Base-by-base conservation (phyloP, 2,888 invertebrate species). In the Acleris literana region DNA sequence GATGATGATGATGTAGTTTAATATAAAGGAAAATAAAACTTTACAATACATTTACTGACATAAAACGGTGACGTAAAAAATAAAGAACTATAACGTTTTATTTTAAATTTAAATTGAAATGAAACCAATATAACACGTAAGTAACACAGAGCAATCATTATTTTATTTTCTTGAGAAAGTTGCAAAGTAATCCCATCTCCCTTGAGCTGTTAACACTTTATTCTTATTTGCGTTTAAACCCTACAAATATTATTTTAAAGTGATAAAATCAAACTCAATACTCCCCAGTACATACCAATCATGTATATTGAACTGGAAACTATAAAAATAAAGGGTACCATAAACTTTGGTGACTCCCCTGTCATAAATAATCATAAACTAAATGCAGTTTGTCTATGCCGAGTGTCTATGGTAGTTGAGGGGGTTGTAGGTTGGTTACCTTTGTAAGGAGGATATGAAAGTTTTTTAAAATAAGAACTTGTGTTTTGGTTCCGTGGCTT, bases 291-390 rank as follows among this genome's bases (percentile, higher is more conserved):
- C 25, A 13, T 82, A 84, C 81, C 81, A 84, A 90, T 90, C 85
- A 90, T 90, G 78, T 76, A 77, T 85, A 90, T 90, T 81, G 85
- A 88, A 84, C 55, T 79, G 74, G 77, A 77, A 77, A 81, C 82
- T 73, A 88, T 90, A 88, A 90, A 89, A 86, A 80, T 88, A 85
- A 66, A 46, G 39, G 29, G 44, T 46, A 9, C 33, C 48, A 78
- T 90, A 90, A 90, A 88, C 81, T 81, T 81, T 81, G 76, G 73
- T 79, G 81, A 87, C 79, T 78, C 83, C 81, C 75, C 87, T 86
- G 72, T 84, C 72, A 55, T 58, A 65, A 65, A 60, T 88, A 89
- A 90, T 88, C 85, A 86, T 83, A 84, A 84, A 79, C 77, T 81
- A 81, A 80, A 87, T 86, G 87, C 85, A 86, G 39, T 83, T 79